These are phyloP conservation scores for Caenorhabditis drosophilae DNA, from an alignment of 2,888 invertebrate genomes.

Conservation along the genomic window DNA sequence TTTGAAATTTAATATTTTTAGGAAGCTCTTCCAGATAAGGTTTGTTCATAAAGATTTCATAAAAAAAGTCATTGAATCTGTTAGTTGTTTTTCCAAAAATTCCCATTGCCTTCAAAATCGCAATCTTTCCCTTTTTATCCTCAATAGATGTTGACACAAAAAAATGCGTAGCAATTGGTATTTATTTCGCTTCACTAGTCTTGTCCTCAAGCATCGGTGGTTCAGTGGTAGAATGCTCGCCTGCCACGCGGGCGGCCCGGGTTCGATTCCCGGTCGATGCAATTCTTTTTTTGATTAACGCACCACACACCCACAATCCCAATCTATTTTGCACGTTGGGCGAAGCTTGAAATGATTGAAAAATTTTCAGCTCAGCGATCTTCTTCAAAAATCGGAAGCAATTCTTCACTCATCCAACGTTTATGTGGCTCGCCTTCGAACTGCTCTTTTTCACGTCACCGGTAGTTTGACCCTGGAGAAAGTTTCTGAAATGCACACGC, in stretches of 20 bases:
- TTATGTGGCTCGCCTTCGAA: conserved; percentile 57
- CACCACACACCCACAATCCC: background rate
- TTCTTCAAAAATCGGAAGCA: conserved; percentile 49
- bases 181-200: conserved; percentile 5
- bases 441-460: conserved; percentile 60
- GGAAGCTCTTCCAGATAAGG: conserved; percentile 31
- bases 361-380: conserved; percentile 38
- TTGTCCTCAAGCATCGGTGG: conserved; percentile 44
- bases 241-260: conserved; percentile 65
- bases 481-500: conserved; percentile 53
- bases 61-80: too few species aligned
- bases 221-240: conserved; percentile 68
- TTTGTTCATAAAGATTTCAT: conserved; percentile 18
- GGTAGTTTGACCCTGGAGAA: conserved; percentile 53
- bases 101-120: conserved; percentile 4
- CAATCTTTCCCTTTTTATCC: background rate
- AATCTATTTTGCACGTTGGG: background rate
- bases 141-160: too few species aligned
- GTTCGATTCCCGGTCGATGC: conserved; percentile 63
- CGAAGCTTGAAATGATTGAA: background rate
- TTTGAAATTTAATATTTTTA: conserved; percentile 13
- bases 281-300: conserved; percentile 38
- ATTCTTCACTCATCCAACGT: conserved; percentile 64
- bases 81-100: too few species aligned
- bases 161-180: too few species aligned